These are phyloP conservation scores for Polyploca ridens DNA, from an alignment of 2,888 invertebrate species.

Conservation along the genomic window DNA sequence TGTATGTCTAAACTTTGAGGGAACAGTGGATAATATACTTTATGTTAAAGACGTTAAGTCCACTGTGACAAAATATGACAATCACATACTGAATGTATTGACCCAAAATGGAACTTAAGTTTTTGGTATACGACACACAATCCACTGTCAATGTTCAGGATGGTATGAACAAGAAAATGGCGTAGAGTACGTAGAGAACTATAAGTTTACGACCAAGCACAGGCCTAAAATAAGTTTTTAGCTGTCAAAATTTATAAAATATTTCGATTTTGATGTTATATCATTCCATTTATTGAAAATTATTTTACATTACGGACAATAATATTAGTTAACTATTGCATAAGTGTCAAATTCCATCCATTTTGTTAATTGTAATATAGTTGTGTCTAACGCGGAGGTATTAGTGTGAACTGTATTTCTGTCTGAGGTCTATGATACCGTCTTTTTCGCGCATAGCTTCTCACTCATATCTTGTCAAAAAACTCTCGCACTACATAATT, in stretches of 20 bases:
- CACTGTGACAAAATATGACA: no score
- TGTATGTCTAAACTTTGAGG: neutral
- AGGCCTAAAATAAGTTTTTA: neutral
- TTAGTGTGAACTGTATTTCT: constrained; percentile 7
- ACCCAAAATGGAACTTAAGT: no score
- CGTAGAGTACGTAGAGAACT: neutral
- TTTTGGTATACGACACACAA: no score
- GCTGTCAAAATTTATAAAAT: constrained; percentile 1
- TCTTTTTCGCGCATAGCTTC: no score
- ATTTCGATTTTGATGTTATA: neutral
- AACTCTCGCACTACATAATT: no score
- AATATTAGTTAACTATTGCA: constrained; percentile 49
- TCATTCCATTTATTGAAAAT: constrained; percentile 15
- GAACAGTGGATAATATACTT: no score
- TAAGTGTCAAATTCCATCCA: constrained; percentile 63
- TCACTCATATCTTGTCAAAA: no score
- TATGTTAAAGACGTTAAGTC: no score
- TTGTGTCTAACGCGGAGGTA: neutral
- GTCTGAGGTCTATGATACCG: no score
- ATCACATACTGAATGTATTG: no score
- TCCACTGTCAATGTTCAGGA: no score
- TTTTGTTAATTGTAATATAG: constrained; percentile 30
- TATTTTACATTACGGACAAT: constrained; percentile 53
- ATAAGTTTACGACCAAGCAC: neutral
- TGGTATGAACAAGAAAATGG: no score